Percentiles rank a stretch among this genome's conserved stretches.
These are phyloP conservation scores for Pangasius larnaudii DNA, from an alignment of 2,797 vertebrate genomes.

Conservation along the genomic window DNA sequence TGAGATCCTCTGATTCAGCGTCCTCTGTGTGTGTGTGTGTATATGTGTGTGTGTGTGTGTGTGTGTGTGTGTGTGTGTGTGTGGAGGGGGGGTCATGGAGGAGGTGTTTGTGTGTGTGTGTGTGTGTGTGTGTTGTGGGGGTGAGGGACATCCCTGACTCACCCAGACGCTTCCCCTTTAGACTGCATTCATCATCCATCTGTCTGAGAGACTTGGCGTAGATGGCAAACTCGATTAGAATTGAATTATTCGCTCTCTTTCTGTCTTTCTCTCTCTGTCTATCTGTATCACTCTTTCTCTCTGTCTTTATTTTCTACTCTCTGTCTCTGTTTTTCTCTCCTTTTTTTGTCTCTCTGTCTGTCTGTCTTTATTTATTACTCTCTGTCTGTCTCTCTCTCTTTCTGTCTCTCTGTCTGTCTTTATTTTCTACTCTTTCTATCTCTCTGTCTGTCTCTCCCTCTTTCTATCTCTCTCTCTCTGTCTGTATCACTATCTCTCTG, in stretches of 20 bases:
- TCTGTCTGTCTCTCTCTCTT: neutral
- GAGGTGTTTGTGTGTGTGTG: neutral
- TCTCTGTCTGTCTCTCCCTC: neutral
- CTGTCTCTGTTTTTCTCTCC: neutral
- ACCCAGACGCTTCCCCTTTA: conserved; percentile 84
- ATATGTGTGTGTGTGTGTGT: neutral
- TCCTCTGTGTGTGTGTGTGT: neutral
- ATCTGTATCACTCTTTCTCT: neutral
- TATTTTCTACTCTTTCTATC: no score
- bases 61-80: conserved; percentile 46
- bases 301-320: neutral
- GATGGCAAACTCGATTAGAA: conserved; percentile 85
- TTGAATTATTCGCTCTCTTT: conserved; percentile 73
- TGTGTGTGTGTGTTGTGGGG: conserved; percentile 53
- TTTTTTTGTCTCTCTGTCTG: neutral
- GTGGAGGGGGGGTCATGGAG: neutral
- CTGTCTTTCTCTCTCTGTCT: neutral
- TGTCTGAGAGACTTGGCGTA: conserved; percentile 83
- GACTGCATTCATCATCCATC: conserved; percentile 91
- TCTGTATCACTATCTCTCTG: no score
- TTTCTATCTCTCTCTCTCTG: no score
- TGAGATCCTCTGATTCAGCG: neutral
- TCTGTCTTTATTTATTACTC: neutral
- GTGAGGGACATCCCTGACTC: conserved; percentile 79
- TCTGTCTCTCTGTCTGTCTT: neutral